Percentiles rank a stretch among this genome's conserved stretches.
phyloP scores from a whole-genome alignment of 2,113 vertebrate genomes.

The Triplophysa rosa region DNA sequence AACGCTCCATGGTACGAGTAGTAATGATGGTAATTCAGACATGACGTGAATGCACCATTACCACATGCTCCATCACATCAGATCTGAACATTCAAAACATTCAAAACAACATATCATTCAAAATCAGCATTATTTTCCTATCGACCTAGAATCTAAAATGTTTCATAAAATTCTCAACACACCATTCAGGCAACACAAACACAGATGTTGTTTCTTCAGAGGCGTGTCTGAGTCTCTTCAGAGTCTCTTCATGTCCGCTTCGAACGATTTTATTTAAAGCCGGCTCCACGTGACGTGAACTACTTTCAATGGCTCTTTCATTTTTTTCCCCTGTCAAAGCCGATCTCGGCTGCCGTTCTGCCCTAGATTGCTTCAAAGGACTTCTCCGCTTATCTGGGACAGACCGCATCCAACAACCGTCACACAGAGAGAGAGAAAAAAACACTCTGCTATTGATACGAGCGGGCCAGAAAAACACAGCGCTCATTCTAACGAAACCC shows the following conservation, averaged over 20 bases:
- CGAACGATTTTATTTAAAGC: slow-evolving; percentile 54
- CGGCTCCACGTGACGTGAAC: slow-evolving; percentile 69
- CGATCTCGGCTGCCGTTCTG: slow-evolving; percentile 62
- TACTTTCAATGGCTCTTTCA: slow-evolving; percentile 67
- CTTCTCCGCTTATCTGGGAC: slow-evolving; percentile 66
- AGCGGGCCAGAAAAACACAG: slow-evolving; percentile 22
- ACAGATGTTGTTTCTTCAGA: neutral
- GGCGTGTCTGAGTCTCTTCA: too few relatives aligned
- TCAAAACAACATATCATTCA: neutral
- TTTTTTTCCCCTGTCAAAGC: slow-evolving; percentile 61
- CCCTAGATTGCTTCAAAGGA: slow-evolving; percentile 63
- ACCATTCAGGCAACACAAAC: neutral
- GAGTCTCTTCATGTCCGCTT: slow-evolving; percentile 13
- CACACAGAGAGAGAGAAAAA: neutral
- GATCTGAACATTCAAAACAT: too few relatives aligned
- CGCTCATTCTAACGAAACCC: neutral
- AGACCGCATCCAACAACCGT: slow-evolving; percentile 47
- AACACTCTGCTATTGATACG: neutral
- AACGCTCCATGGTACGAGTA: too few relatives aligned
- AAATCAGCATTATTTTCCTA: neutral
- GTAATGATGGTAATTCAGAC: neutral
- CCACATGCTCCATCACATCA: too few relatives aligned
- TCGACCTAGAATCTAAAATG: neutral
- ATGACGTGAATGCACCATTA: neutral
- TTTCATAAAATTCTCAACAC: neutral